phyloP scores from a whole-genome alignment of 2,113 vertebrate genomes.

The Ceyx melanurus region DNA sequence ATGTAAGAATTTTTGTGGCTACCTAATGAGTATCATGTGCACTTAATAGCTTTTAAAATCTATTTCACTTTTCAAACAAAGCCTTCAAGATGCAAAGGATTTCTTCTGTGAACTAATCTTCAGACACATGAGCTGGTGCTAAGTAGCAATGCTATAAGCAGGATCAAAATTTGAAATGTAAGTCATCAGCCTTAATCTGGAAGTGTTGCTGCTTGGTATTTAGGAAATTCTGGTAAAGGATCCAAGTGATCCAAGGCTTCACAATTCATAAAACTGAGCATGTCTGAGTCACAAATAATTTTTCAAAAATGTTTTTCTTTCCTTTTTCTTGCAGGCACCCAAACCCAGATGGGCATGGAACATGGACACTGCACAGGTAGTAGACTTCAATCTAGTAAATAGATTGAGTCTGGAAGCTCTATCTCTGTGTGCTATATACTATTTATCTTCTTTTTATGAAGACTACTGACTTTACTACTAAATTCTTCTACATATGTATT shows the following conservation, averaged over 20 bases:
- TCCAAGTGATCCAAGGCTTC: background rate
- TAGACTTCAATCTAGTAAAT: background rate
- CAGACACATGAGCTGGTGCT: background rate
- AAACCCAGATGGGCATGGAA: background rate
- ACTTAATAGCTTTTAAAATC: background rate
- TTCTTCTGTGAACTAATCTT: background rate
- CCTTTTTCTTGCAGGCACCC: background rate
- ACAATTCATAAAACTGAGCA: background rate
- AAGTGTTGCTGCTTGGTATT: background rate
- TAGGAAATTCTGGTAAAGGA: background rate
- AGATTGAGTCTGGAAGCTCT: background rate
- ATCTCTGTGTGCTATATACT: background rate
- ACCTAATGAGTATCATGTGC: background rate
- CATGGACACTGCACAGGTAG: background rate
- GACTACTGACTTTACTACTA: background rate
- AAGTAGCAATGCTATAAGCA: background rate
- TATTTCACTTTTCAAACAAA: background rate
- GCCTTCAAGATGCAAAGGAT: background rate
- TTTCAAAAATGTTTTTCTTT: background rate
- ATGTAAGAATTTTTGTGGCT: background rate
- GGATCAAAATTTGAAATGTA: background rate
- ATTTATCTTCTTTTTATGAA: background rate
- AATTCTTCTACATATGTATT: background rate
- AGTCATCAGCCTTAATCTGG: background rate
- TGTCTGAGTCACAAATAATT: background rate